Conservation (phyloP, 2,797 vertebrate genomes). For the Tarsius wallacei region DNA sequence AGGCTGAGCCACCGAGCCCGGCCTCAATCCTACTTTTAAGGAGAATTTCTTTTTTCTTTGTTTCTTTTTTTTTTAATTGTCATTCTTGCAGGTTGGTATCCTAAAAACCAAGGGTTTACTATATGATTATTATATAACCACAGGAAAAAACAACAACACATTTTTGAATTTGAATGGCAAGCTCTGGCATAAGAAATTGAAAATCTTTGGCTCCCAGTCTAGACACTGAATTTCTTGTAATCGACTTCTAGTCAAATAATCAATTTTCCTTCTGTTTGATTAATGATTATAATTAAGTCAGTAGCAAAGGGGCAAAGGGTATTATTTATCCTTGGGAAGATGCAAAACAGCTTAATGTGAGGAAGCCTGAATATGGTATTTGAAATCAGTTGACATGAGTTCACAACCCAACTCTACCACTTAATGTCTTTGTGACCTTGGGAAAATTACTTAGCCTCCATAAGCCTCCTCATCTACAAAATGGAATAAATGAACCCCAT, state of each 20-base stretch:
- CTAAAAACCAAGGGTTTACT: conserved; percentile 22
- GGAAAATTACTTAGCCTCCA: neutral
- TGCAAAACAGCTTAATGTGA: neutral
- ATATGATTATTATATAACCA: conserved; percentile 24
- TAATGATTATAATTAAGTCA: conserved; percentile 51
- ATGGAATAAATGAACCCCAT: neutral
- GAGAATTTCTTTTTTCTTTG: neutral
- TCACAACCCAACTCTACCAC: neutral
- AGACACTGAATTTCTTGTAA: conserved; percentile 4
- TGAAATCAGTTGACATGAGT: neutral
- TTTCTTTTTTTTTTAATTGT: neutral
- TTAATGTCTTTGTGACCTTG: neutral
- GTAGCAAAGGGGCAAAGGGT: neutral
- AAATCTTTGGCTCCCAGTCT: conserved; percentile 3
- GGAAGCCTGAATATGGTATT: neutral
- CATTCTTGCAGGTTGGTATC: neutral
- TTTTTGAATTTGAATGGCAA: conserved; percentile 9
- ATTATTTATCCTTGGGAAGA: conserved; percentile 32
- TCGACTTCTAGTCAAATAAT: conserved; percentile 38
- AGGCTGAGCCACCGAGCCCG: too few relatives aligned
- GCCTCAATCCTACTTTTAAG: neutral
- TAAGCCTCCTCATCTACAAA: conserved; percentile 31
- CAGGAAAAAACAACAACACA: neutral
- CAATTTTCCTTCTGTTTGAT: neutral
- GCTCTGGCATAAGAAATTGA: neutral